A percentile compares a stretch with the other conserved stretches of the same genome.
phyloP scores from a whole-genome alignment of 2,888 invertebrate genomes.

The Hydriomena furcata region DNA sequence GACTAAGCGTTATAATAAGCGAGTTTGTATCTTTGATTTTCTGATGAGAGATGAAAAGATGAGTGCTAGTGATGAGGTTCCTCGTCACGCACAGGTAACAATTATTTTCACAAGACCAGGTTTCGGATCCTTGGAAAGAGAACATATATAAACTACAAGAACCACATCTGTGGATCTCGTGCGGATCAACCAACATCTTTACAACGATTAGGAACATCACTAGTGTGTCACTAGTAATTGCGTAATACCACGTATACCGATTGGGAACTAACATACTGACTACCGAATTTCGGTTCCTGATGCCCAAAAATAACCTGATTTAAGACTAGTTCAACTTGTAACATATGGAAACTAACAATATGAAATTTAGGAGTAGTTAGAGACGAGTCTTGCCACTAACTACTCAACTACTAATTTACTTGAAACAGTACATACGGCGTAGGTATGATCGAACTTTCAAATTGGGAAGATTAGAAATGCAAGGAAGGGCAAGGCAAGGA shows the following conservation, averaged over 20 bases:
- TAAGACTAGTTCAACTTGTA: too few species aligned
- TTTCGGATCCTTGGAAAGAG: too few species aligned
- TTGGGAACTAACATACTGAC: slow-evolving; percentile 10
- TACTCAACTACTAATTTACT: too few species aligned
- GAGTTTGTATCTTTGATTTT: neutral
- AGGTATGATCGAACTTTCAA: neutral
- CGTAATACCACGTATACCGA: slow-evolving; percentile 41
- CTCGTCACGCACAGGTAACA: too few species aligned
- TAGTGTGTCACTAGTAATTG: slow-evolving; percentile 31
- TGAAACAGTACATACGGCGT: too few species aligned
- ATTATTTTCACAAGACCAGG: too few species aligned
- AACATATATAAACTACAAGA: too few species aligned
- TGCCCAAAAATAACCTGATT: slow-evolving; percentile 11
- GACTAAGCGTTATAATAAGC: neutral
- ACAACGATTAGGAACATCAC: neutral
- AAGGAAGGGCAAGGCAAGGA: neutral
- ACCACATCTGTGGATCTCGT: too few species aligned
- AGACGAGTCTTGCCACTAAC: too few species aligned
- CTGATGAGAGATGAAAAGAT: neutral
- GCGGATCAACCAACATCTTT: neutral
- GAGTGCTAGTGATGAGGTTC: too few species aligned
- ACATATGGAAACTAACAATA: too few species aligned
- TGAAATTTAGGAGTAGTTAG: too few species aligned
- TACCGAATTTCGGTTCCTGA: slow-evolving; percentile 19
- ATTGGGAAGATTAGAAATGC: neutral